A percentile compares a stretch with the other conserved stretches of the same genome.
Conservation (phyloP, 2,113 vertebrate genomes). For the Conger conger region DNA sequence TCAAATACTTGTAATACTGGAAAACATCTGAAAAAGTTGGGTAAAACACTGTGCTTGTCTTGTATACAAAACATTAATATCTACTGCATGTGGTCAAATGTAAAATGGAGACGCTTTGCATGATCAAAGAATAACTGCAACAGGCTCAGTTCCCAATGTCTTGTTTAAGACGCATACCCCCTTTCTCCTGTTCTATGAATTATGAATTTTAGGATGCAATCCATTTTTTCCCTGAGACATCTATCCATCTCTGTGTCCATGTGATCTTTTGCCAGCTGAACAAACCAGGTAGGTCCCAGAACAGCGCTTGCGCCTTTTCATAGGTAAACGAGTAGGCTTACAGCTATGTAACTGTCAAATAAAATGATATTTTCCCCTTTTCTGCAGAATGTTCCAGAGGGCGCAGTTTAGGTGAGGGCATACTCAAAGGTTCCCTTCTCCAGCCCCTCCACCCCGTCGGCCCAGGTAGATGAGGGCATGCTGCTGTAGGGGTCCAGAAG, state of each 20-base stretch:
- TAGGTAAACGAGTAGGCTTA: neutral
- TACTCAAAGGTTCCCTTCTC: slow-evolving; percentile 98
- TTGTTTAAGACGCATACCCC: neutral
- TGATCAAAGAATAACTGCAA: neutral
- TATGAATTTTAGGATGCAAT: neutral
- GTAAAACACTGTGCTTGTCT: neutral
- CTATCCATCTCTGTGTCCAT: slow-evolving; percentile 20
- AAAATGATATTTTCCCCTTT: neutral
- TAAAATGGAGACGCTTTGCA: neutral
- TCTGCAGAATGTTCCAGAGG: neutral
- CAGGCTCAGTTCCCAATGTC: slow-evolving; percentile 4
- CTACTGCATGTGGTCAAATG: neutral
- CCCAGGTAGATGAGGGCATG: slow-evolving; percentile 96
- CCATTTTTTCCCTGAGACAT: slow-evolving; percentile 34
- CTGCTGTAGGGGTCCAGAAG: slow-evolving; percentile 94
- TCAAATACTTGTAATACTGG: neutral
- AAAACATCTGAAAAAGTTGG: neutral
- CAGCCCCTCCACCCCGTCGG: slow-evolving; percentile 88
- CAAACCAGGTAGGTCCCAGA: neutral
- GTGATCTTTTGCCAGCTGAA: neutral
- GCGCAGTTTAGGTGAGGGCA: slow-evolving; percentile 79
- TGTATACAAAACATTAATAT: neutral
- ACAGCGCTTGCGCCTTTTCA: neutral
- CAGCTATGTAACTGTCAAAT: neutral
- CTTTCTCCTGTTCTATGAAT: neutral